phyloP scores from a whole-genome alignment of 2,797 vertebrate genomes.

The Crocodylus rhombifer region DNA sequence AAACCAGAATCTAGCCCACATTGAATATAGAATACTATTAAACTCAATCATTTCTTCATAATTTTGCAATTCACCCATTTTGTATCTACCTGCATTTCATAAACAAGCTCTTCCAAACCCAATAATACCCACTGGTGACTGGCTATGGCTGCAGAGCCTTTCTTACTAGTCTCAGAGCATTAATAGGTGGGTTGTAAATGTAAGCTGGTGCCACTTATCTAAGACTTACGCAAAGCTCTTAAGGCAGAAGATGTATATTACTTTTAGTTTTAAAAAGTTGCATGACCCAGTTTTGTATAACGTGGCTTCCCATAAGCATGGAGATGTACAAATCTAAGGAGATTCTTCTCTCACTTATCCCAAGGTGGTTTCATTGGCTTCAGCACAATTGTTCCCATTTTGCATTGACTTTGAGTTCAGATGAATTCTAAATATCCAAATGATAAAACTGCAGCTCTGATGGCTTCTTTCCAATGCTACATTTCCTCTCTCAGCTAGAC shows the following conservation, averaged over 20 bases:
- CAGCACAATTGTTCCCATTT: neutral
- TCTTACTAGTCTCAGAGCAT: conserved; percentile 22
- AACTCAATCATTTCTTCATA: neutral
- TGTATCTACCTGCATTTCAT: neutral
- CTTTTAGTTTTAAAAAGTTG: conserved; percentile 11
- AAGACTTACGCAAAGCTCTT: neutral
- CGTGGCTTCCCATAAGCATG: neutral
- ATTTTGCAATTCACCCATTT: neutral
- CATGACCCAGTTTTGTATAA: neutral
- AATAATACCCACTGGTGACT: conserved; percentile 38
- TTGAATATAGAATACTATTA: neutral
- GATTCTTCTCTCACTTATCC: neutral
- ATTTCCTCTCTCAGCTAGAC: neutral
- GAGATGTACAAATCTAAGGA: neutral
- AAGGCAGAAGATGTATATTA: neutral
- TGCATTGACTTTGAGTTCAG: neutral
- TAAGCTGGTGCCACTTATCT: neutral
- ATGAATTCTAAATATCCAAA: conserved; percentile 14
- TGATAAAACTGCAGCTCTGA: neutral
- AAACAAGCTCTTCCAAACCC: conserved; percentile 55
- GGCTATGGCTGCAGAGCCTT: conserved; percentile 47
- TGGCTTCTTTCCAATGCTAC: neutral
- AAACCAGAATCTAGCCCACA: neutral
- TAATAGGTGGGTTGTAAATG: conserved; percentile 35
- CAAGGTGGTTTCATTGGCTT: neutral